Evolutionary conservation across 2,113 vertebrate genomes (phyloP), one percentile per base, ranked within the genome.

Genomic region (Cygnus buccinator): DNA sequence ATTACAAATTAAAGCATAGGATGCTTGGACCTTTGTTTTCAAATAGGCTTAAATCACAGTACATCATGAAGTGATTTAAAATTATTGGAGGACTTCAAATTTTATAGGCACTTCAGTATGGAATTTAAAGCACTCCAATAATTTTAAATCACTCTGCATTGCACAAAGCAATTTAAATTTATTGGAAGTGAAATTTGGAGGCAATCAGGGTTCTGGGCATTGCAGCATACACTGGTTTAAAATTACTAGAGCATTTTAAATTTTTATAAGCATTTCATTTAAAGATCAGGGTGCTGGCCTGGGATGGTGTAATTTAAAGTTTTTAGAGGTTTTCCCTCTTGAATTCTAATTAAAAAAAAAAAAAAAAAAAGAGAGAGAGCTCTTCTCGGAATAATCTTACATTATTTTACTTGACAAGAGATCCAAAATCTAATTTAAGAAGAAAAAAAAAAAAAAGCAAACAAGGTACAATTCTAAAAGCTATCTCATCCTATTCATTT

Each of bases 141-240:
- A 97, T 97, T 97, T 96, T 94, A 97, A 97, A 98, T 95, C 22
- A 80, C 78, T 97, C 87, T 94, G 71, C 89, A 92, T 81, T 97
- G 93, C 92, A 97, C 89, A 97, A 97, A 97, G 94, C 96, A 96
- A 97, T 98, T 97, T 95, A 97, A 96, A 97, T 97, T 96, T 98
- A 98, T 96, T 98, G 97, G 86, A 97, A 98, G 84, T 33, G 39
- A 97, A 98, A 97, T 97, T 93, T 97, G 88, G 95, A 97, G 96
- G 90, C 29, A 50, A 95, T 96, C 93, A 92, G 75, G 8, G 89
- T 95, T 97, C 96, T 97, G 94, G 95, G 83, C 95, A 97, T 94
- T 76, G 89, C 76, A 96, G 79, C 85, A 95, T 62, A 84, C 85
- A 94, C 41, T 62, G 74, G 72, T 90, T 98, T 94, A 95, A 97